phyloP scores from a whole-genome alignment of 2,113 vertebrate genomes.

The Otolemur garnettii region DNA sequence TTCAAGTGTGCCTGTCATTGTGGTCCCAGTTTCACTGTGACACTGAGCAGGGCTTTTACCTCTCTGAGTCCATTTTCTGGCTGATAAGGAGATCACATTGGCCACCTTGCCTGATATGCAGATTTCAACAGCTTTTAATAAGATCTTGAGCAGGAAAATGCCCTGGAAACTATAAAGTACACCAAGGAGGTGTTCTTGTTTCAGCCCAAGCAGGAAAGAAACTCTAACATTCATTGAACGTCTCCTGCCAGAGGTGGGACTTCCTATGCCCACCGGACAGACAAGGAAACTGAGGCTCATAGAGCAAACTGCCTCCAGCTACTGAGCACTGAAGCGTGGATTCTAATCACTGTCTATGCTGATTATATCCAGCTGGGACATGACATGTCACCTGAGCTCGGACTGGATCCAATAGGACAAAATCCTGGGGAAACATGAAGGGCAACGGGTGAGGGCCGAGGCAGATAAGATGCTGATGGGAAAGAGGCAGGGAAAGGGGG shows the following conservation, averaged over 20 bases:
- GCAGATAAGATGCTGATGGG: not conserved
- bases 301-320: not conserved
- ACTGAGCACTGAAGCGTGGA: not conserved
- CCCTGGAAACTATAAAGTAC: not conserved
- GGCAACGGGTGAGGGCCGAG: rapidly evolving
- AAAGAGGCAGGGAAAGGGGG: not conserved
- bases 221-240: not conserved
- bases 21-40: not conserved
- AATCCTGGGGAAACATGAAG: not conserved
- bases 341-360: not conserved
- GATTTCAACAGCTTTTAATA: not conserved
- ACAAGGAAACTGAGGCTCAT: not conserved
- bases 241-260: not conserved
- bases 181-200: not conserved
- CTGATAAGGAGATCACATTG: not conserved
- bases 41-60: not conserved
- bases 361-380: not conserved
- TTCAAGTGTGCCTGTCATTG: conserved; percentile 6
- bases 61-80: not conserved
- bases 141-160: not conserved
- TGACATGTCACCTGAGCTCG: not conserved
- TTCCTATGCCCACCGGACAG: not conserved
- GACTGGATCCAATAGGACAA: not conserved
- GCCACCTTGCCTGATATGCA: not conserved
- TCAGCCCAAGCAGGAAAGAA: not conserved